Conservation (phyloP, 2,888 invertebrate species). For the Philereme transversata region DNA sequence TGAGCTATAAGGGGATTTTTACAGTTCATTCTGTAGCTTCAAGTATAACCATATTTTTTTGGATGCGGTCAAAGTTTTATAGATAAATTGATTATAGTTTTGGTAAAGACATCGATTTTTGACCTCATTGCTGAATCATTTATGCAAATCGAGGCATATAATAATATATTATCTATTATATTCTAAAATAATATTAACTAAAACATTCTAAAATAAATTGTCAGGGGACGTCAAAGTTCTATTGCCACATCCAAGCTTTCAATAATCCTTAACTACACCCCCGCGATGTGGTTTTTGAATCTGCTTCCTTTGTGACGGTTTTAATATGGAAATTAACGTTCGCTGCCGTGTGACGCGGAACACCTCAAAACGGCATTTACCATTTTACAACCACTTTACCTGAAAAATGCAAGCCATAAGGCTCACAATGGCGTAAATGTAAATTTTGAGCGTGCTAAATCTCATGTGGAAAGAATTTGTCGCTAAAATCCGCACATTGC, state of each 20-base stretch:
- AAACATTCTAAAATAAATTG: too few relatives aligned
- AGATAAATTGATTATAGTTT: too few relatives aligned
- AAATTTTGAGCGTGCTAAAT: slow-evolving; percentile 32
- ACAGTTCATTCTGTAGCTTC: too few relatives aligned
- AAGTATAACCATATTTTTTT: too few relatives aligned
- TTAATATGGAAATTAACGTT: slow-evolving; percentile 84
- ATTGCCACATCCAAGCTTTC: slow-evolving; percentile 49
- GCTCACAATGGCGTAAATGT: slow-evolving; percentile 41
- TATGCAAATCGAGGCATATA: too few relatives aligned
- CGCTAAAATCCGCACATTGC: slow-evolving; percentile 57
- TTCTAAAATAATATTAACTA: too few relatives aligned
- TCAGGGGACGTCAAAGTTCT: neutral
- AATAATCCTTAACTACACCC: slow-evolving; percentile 47
- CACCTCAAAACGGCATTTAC: slow-evolving; percentile 58
- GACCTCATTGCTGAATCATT: too few relatives aligned
- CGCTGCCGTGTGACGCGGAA: slow-evolving; percentile 69
- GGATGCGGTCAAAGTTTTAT: too few relatives aligned
- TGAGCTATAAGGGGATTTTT: too few relatives aligned
- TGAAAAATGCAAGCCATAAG: slow-evolving; percentile 41
- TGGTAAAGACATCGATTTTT: too few relatives aligned
- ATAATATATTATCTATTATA: too few relatives aligned
- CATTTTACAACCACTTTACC: slow-evolving; percentile 39
- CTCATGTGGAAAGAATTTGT: slow-evolving; percentile 52
- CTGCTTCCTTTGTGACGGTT: slow-evolving; percentile 83
- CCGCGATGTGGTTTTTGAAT: slow-evolving; percentile 78